These are phyloP conservation scores for Frankliniella fusca DNA, from an alignment of 2,888 invertebrate species.

Conservation along the genomic window DNA sequence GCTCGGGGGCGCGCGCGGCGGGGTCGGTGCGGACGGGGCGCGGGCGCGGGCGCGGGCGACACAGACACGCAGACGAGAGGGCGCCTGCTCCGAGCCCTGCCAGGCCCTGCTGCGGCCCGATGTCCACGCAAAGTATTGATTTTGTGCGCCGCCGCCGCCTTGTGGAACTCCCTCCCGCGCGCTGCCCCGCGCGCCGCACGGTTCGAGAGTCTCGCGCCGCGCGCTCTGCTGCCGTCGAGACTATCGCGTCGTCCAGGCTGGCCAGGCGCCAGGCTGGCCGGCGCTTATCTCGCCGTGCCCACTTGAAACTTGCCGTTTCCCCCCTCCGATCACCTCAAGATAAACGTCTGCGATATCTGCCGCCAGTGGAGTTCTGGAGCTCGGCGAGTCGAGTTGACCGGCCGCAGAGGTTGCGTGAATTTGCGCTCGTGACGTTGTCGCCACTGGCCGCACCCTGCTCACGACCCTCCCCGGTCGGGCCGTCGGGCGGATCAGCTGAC, in stretches of 20 bases:
- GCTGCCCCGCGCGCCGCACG: neutral
- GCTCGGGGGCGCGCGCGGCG: no score
- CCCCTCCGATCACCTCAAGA: no score
- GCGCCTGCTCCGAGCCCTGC: neutral
- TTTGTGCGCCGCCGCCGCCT: neutral
- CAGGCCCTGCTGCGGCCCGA: neutral
- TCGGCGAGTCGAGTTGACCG: no score
- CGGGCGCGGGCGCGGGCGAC: no score
- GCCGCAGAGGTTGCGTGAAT: neutral
- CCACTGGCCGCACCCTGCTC: no score
- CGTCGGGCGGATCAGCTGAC: neutral
- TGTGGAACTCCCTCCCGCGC: neutral
- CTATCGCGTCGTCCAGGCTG: neutral
- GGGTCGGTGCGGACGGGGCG: no score
- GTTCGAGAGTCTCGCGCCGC: neutral
- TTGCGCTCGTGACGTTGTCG: neutral
- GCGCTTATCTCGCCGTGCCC: neutral
- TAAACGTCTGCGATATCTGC: no score
- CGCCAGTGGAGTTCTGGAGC: no score
- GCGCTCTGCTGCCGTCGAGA: neutral
- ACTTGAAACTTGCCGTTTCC: neutral
- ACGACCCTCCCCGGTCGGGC: no score
- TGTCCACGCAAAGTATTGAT: slow-evolving; percentile 12
- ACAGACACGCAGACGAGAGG: neutral
- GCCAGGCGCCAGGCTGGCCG: neutral